These are phyloP conservation scores for Nilaparvata lugens DNA, from an alignment of 1,140 invertebrate species.

Conservation along the genomic window DNA sequence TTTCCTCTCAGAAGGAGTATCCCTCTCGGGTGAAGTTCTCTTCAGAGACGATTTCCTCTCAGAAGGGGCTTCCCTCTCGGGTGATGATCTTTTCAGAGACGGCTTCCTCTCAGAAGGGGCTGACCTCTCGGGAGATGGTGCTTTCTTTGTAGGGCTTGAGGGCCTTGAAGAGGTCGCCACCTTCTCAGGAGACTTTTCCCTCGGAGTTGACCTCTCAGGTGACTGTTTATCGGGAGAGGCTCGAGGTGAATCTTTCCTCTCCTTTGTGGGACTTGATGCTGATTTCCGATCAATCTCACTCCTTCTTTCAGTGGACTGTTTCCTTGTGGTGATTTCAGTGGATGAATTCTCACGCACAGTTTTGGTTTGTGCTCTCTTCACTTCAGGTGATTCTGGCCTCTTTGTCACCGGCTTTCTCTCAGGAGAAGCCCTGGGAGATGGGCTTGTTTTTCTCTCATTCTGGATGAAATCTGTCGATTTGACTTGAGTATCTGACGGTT, in stretches of 20 bases:
- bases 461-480: conserved; percentile 2
- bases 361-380: conserved; percentile 7
- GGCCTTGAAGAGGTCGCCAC: background rate
- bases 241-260: background rate
- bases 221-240: conserved; percentile 12
- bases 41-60: conserved; percentile 7
- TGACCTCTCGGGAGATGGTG: conserved; percentile 5
- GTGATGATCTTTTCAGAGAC: conserved; percentile 10
- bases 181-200: conserved; percentile 13
- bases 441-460: conserved; percentile 4
- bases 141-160: background rate
- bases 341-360: conserved; percentile 5
- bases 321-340: background rate
- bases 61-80: conserved; percentile 12
- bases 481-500: background rate
- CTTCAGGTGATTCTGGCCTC: conserved; percentile 2
- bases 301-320: background rate
- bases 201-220: conserved; percentile 3
- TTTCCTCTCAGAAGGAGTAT: conserved; percentile 11
- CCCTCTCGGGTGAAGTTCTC: conserved; percentile 13
- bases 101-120: conserved; percentile 1
- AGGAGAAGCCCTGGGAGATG: conserved; percentile 7
- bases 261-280: background rate
- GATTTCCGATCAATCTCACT: background rate
- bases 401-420: conserved; percentile 1